Evolutionary conservation across 2,888 invertebrate species (phyloP).

Genomic region (Morinoia aosen): DNA sequence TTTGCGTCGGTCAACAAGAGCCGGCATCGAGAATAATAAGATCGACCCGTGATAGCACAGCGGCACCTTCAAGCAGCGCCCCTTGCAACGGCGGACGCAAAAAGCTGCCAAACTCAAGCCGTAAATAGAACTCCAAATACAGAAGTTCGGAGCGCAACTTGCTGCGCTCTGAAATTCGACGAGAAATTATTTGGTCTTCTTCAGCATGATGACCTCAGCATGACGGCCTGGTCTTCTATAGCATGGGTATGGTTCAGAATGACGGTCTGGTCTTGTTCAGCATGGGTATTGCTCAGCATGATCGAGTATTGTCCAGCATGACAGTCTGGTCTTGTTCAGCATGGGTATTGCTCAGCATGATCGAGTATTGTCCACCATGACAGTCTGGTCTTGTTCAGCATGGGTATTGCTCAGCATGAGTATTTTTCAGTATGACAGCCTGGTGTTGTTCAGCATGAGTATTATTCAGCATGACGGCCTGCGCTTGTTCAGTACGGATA

Average conservation of each 20-base stretch:
- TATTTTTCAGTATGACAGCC: not conserved
- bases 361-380: no score
- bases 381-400: not conserved
- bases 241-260: not conserved
- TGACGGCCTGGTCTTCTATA: no score
- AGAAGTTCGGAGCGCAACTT: not conserved
- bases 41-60: not conserved
- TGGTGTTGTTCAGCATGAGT: not conserved
- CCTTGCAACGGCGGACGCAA: not conserved
- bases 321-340: not conserved
- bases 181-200: not conserved
- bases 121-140: not conserved
- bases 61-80: constrained; percentile 5
- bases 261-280: not conserved
- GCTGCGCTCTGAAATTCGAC: not conserved
- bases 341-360: no score
- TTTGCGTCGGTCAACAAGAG: not conserved
- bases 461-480: no score
- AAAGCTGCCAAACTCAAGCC: not conserved
- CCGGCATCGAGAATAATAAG: not conserved
- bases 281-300: no score
- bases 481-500: no score
- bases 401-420: no score
- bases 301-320: no score
- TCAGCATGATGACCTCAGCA: no score